These are phyloP conservation scores for Alca torda DNA, from an alignment of 2,797 vertebrate species.

Conservation along the genomic window DNA sequence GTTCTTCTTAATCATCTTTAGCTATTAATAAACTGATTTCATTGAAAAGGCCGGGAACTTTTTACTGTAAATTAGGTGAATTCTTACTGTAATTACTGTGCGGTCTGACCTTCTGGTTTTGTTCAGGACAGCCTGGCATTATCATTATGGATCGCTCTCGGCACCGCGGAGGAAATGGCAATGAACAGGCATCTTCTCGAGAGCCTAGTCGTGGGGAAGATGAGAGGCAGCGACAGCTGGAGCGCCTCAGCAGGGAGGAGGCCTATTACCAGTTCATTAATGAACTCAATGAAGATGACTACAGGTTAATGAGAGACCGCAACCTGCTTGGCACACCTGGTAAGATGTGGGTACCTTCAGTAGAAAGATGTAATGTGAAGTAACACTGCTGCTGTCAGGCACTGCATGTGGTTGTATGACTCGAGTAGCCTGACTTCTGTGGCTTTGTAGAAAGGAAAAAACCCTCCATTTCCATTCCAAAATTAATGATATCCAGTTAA, in stretches of 20 bases:
- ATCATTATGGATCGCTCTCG: slow-evolving; percentile 68
- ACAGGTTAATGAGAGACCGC: slow-evolving; percentile 93
- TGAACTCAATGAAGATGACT: slow-evolving; percentile 92
- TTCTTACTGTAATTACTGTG: neutral
- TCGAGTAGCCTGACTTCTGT: neutral
- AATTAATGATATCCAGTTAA: neutral
- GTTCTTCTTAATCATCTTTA: neutral
- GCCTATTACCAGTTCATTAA: slow-evolving; percentile 98
- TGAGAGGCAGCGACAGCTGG: slow-evolving; percentile 90
- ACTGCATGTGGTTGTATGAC: fast-evolving
- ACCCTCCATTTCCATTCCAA: neutral
- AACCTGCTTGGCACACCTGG: slow-evolving; percentile 95
- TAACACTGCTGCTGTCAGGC: neutral
- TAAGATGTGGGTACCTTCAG: slow-evolving; percentile 61
- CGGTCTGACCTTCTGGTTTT: slow-evolving; percentile 12
- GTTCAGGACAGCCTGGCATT: slow-evolving; percentile 19
- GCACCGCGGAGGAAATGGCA: slow-evolving; percentile 37
- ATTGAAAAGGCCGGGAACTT: neutral
- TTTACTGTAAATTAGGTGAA: neutral
- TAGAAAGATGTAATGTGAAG: neutral
- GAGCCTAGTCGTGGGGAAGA: slow-evolving; percentile 58
- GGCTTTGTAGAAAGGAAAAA: neutral
- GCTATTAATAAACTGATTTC: neutral
- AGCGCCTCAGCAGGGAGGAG: slow-evolving; percentile 93
- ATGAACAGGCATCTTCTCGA: slow-evolving; percentile 36